Conservation (phyloP, 1,140 invertebrate genomes). For the Leguminivora glycinivorella region DNA sequence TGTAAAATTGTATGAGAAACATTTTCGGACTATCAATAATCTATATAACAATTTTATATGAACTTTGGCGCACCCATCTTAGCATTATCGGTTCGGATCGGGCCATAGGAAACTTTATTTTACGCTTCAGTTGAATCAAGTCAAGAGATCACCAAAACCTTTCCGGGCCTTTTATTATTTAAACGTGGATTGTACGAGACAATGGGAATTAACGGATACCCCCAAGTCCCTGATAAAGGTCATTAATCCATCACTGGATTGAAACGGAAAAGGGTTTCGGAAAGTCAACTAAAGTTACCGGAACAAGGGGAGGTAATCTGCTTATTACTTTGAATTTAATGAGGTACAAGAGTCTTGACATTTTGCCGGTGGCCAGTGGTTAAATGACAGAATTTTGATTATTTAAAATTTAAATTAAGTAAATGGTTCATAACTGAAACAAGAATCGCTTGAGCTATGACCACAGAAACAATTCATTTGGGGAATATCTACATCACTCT, state of each 20-base stretch:
- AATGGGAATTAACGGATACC: slow-evolving; percentile 21
- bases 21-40: too few relatives aligned
- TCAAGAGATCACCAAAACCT: neutral
- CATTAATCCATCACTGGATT: slow-evolving; percentile 26
- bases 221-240: slow-evolving; percentile 22
- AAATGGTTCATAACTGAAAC: too few relatives aligned
- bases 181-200: slow-evolving; percentile 11
- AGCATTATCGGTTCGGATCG: too few relatives aligned
- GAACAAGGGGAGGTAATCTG: slow-evolving; percentile 9
- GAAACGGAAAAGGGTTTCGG: slow-evolving; percentile 18
- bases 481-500: too few relatives aligned
- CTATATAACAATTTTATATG: too few relatives aligned
- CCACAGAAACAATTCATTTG: too few relatives aligned
- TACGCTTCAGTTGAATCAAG: neutral
- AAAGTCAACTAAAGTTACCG: slow-evolving; percentile 12
- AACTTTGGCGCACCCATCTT: too few relatives aligned
- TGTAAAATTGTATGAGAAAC: too few relatives aligned
- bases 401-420: too few relatives aligned
- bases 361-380: neutral
- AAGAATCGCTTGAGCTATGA: too few relatives aligned
- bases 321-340: neutral
- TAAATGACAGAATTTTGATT: neutral
- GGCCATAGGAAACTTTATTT: too few relatives aligned
- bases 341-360: neutral
- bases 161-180: slow-evolving; percentile 11